phyloP scores from a whole-genome alignment of 2,113 vertebrate genomes.

The Fregetta grallaria region DNA sequence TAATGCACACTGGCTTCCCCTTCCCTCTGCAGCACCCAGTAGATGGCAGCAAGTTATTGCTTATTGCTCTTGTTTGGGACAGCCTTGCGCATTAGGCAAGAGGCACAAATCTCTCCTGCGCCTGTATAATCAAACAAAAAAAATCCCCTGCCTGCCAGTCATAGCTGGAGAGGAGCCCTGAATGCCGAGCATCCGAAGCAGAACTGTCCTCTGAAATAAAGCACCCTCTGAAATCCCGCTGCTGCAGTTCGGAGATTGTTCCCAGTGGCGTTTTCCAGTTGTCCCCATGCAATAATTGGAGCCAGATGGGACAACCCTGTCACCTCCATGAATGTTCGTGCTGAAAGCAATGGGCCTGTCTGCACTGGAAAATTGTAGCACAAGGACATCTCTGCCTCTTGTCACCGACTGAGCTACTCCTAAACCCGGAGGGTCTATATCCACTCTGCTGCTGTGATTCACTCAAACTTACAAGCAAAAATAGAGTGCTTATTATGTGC shows the following conservation, averaged over 20 bases:
- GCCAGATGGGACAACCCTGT: neutral
- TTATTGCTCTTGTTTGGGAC: neutral
- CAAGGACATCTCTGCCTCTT: neutral
- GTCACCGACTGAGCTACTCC: neutral
- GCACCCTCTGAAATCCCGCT: neutral
- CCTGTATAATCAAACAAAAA: neutral
- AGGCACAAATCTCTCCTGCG: neutral
- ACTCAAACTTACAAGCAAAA: neutral
- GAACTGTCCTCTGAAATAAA: neutral
- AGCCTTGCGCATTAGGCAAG: neutral
- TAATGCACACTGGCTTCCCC: neutral
- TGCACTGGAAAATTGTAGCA: neutral
- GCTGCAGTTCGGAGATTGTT: neutral
- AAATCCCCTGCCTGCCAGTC: neutral
- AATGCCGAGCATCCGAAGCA: neutral
- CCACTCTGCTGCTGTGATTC: neutral
- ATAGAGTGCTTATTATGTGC: neutral
- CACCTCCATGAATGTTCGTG: neutral
- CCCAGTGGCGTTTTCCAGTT: rapidly evolving
- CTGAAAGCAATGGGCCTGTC: neutral
- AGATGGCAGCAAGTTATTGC: conserved; percentile 73
- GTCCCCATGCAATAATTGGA: neutral
- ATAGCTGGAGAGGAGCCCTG: neutral
- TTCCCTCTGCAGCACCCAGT: conserved; percentile 42
- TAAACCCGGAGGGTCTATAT: rapidly evolving